Conservation (phyloP, 2,888 invertebrate species). For the Mellilla xanthometata region DNA sequence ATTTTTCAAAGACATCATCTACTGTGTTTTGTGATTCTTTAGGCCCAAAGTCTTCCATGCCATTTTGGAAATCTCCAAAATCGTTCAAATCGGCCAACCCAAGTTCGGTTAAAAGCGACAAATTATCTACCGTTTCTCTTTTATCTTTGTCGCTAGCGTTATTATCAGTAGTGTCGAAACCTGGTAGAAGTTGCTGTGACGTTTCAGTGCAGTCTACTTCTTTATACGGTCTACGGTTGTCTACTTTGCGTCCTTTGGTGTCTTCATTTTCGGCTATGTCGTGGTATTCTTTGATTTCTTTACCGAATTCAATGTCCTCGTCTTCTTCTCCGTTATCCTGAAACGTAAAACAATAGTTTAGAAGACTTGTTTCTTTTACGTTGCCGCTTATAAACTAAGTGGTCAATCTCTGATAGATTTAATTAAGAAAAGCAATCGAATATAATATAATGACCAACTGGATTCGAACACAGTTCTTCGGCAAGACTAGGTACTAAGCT, state of each 20-base stretch:
- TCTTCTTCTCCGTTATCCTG: constrained; percentile 79
- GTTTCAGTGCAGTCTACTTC: constrained; percentile 59
- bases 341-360: too few species aligned
- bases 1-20: constrained; percentile 71
- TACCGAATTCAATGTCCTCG: constrained; percentile 78
- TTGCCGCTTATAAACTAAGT: too few species aligned
- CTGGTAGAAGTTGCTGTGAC: constrained; percentile 63
- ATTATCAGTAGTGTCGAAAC: constrained; percentile 44
- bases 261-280: constrained; percentile 63
- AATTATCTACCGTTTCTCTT: constrained; percentile 43
- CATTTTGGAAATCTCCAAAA: constrained; percentile 74
- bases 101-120: constrained; percentile 79
- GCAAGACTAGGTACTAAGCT: too few species aligned
- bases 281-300: constrained; percentile 74
- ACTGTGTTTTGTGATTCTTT: constrained; percentile 33
- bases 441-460: too few species aligned
- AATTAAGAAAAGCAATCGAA: too few species aligned
- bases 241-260: constrained; percentile 64
- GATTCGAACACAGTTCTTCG: too few species aligned
- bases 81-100: constrained; percentile 75
- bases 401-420: too few species aligned
- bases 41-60: constrained; percentile 53
- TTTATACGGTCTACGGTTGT: constrained; percentile 59
- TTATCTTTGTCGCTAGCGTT: constrained; percentile 4
- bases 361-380: too few species aligned